Evolutionary conservation across 1,140 invertebrate species (phyloP).

Genomic region (Akabosia matsudoensis): DNA sequence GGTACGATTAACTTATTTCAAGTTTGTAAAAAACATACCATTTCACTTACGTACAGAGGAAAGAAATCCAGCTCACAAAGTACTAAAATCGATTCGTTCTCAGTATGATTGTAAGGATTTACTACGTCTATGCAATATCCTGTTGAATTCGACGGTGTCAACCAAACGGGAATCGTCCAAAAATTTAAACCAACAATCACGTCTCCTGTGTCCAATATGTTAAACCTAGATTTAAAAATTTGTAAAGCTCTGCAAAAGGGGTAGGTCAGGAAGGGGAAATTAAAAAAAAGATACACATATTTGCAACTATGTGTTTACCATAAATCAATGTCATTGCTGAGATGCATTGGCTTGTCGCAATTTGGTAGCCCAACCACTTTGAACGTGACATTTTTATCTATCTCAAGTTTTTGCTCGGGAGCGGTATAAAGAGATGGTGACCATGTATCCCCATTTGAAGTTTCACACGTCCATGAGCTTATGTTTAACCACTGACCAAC

Average conservation of each 20-base stretch:
- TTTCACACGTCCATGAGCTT: no score
- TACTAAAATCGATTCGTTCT: background rate
- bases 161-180: background rate
- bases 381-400: background rate
- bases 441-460: no score
- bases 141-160: background rate
- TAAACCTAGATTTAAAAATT: conserved; percentile 4
- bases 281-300: background rate
- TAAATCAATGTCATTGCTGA: background rate
- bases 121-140: background rate
- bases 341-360: background rate
- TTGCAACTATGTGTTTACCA: background rate
- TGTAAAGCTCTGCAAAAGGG: background rate
- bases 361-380: background rate
- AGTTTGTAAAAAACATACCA: no score
- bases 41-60: background rate
- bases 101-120: background rate
- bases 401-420: background rate
- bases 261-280: background rate
- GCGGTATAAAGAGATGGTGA: no score
- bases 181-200: background rate
- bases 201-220: background rate
- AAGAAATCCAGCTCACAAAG: background rate
- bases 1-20: background rate
- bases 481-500: no score